Conservation (phyloP, 2,113 vertebrate genomes). For the Blennius ocellaris region DNA sequence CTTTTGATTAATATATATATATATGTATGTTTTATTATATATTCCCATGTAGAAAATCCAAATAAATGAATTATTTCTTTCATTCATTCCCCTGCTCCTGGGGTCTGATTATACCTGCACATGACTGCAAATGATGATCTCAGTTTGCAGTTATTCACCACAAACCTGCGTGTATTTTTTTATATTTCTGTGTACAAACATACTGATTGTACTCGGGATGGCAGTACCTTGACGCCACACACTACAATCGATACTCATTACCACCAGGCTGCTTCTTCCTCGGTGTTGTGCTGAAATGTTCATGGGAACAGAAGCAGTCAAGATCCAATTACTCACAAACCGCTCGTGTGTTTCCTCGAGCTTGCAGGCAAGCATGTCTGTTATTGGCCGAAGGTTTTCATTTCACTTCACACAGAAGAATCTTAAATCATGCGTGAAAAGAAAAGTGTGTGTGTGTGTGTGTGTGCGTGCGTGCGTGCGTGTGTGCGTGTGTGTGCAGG, state of each 20-base stretch:
- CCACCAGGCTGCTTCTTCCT: background rate
- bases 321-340: background rate
- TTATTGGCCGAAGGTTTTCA: slow-evolving; percentile 16
- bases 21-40: too few relatives aligned
- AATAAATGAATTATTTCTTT: too few relatives aligned
- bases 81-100: too few relatives aligned
- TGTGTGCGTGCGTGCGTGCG: background rate
- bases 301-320: background rate
- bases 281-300: background rate
- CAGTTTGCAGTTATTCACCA: background rate
- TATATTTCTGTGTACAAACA: background rate
- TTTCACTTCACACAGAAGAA: slow-evolving; percentile 36
- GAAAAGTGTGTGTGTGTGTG: slow-evolving; percentile 15
- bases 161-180: background rate
- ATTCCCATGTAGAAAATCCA: too few relatives aligned
- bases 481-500: background rate
- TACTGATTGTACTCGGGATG: background rate
- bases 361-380: background rate
- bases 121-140: background rate
- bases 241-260: background rate
- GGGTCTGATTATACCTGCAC: too few relatives aligned
- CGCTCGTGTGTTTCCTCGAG: background rate
- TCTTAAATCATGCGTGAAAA: slow-evolving; percentile 53
- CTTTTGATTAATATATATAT: too few relatives aligned
- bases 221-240: background rate